Conservation (phyloP, 2,888 invertebrate species). For the Andrena marginata region DNA sequence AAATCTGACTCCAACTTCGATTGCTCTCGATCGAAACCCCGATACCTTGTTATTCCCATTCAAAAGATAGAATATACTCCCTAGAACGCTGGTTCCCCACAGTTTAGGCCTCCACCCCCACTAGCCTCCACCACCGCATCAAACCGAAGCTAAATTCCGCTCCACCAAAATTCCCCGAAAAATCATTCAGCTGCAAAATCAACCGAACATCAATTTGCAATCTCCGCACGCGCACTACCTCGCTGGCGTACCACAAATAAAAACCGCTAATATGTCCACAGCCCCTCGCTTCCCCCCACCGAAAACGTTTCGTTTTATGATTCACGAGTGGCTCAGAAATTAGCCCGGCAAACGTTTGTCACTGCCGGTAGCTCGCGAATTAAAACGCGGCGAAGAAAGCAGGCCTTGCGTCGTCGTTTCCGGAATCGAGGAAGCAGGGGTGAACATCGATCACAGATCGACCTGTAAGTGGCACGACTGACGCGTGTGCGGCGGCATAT, state of each 20-base stretch:
- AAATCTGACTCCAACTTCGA: neutral
- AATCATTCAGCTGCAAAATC: too few species aligned
- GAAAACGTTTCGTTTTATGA: neutral
- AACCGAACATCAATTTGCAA: too few species aligned
- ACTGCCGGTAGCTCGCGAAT: too few species aligned
- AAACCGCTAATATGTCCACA: neutral
- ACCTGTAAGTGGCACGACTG: conserved; percentile 7
- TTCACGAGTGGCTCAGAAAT: neutral
- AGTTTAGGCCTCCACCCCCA: neutral
- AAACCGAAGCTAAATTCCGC: too few species aligned
- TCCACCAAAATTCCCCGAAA: too few species aligned
- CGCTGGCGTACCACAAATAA: too few species aligned
- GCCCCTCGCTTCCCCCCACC: neutral
- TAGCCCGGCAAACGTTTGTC: neutral
- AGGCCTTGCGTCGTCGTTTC: neutral
- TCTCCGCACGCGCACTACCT: too few species aligned
- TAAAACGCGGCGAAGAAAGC: too few species aligned
- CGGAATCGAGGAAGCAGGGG: neutral
- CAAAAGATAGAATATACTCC: neutral
- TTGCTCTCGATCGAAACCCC: neutral
- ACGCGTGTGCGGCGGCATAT: conserved; percentile 17
- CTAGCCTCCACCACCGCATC: too few species aligned
- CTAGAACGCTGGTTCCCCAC: neutral
- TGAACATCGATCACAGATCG: neutral
- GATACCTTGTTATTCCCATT: neutral